phyloP scores from a whole-genome alignment of 1,140 invertebrate species.

The Hypsibius dujardini region DNA sequence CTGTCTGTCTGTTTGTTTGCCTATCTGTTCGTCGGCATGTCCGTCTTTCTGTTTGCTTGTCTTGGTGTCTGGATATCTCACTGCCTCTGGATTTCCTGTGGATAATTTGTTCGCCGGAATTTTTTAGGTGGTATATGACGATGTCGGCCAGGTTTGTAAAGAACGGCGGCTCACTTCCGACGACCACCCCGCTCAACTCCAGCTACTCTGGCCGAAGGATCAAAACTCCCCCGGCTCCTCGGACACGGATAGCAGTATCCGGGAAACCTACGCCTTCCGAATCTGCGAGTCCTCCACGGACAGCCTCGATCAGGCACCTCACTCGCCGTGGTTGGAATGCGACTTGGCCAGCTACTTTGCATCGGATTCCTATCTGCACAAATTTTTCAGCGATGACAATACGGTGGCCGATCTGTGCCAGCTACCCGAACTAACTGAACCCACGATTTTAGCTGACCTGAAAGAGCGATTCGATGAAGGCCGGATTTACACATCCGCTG shows the following conservation, averaged over 20 bases:
- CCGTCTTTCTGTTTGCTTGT: too few relatives aligned
- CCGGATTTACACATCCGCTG: slow-evolving; percentile 90
- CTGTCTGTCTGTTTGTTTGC: too few relatives aligned
- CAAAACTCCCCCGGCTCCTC: slow-evolving; percentile 16
- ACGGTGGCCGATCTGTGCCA: slow-evolving; percentile 89
- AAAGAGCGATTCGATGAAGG: slow-evolving; percentile 67
- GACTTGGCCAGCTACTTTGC: slow-evolving; percentile 51
- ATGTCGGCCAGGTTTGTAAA: slow-evolving; percentile 60
- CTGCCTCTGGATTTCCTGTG: too few relatives aligned
- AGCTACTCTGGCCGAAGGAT: slow-evolving; percentile 72
- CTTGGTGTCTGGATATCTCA: too few relatives aligned
- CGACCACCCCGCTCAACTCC: slow-evolving; percentile 75
- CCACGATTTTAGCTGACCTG: slow-evolving; percentile 74
- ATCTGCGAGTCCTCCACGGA: neutral
- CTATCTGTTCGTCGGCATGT: too few relatives aligned
- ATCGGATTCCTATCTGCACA: slow-evolving; percentile 68
- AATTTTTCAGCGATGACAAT: slow-evolving; percentile 53
- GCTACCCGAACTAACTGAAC: slow-evolving; percentile 78
- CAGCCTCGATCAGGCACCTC: slow-evolving; percentile 26
- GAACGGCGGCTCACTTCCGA: slow-evolving; percentile 62
- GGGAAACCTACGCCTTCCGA: slow-evolving; percentile 22
- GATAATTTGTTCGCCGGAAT: too few relatives aligned
- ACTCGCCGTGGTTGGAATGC: slow-evolving; percentile 60
- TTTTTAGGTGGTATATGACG: neutral
- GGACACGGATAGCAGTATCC: slow-evolving; percentile 27